Conservation (phyloP, 2,888 invertebrate genomes). For the Neoitamus cyanurus region DNA sequence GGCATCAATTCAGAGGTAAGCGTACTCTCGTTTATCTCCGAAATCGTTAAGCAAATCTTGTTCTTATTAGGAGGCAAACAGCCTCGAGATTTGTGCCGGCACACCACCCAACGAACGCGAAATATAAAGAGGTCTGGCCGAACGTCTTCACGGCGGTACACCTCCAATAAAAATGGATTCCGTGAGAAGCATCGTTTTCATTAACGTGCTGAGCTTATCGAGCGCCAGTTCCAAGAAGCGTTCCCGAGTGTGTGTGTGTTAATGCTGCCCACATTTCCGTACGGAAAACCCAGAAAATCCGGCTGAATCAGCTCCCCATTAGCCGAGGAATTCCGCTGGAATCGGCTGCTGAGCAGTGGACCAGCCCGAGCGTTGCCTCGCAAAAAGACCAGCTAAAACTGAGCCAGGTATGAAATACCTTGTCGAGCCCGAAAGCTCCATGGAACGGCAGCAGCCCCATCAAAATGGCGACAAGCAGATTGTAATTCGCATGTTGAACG, state of each 20-base stretch:
- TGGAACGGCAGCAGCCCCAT: not conserved
- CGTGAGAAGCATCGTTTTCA: not conserved
- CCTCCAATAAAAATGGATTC: not conserved
- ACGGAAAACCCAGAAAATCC: not conserved
- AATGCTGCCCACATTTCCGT: not conserved
- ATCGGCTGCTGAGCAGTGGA: not conserved
- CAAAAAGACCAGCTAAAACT: not conserved
- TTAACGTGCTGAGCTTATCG: not conserved
- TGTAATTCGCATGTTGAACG: constrained; percentile 15
- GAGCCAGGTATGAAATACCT: not conserved
- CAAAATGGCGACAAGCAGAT: constrained; percentile 31
- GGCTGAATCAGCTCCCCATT: not conserved
- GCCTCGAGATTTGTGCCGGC: not conserved
- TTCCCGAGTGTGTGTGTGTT: not conserved
- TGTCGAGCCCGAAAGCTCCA: not conserved
- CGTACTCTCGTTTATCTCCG: constrained; percentile 18
- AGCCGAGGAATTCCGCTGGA: not conserved
- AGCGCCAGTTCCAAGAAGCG: not conserved
- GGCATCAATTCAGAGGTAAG: constrained; percentile 29
- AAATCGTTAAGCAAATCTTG: constrained; percentile 34
- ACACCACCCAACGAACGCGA: not conserved
- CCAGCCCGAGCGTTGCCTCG: not conserved
- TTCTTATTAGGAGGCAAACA: constrained; percentile 18
- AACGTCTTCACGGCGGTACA: not conserved
- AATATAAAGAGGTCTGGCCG: not conserved